Percentiles rank a stretch among this genome's conserved stretches.
These are phyloP conservation scores for Panthera leo DNA, from an alignment of 2,113 vertebrate genomes.

Conservation along the genomic window DNA sequence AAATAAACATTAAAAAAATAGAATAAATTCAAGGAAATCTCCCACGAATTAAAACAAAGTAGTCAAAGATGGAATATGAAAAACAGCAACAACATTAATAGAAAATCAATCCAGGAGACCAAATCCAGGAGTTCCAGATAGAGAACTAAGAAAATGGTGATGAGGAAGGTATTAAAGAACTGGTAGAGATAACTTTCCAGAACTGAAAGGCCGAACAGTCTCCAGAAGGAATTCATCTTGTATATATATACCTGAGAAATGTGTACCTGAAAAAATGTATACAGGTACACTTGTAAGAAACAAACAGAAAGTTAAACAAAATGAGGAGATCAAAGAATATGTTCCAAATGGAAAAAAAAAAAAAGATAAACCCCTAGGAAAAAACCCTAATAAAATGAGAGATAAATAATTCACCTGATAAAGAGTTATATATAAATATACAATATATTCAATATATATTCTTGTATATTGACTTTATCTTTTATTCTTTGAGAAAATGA, in stretches of 20 bases:
- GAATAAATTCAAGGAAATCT: not conserved
- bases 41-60: not conserved
- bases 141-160: not conserved
- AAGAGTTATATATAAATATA: not conserved
- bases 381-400: not conserved
- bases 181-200: not conserved
- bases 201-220: not conserved
- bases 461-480: not conserved
- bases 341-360: not conserved
- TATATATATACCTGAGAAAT: not conserved
- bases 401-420: not conserved
- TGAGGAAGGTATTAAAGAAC: not conserved
- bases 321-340: not conserved
- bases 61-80: not conserved
- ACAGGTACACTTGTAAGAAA: not conserved
- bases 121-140: not conserved
- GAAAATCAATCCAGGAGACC: not conserved
- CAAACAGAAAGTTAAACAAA: not conserved
- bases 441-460: not conserved
- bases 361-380: not conserved
- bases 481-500: not conserved
- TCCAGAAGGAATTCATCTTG: not conserved
- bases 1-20: too few relatives aligned
- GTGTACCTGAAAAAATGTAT: not conserved
- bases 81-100: not conserved